These are phyloP conservation scores for Rhysida immarginata DNA, from an alignment of 1,140 invertebrate genomes.

Conservation along the genomic window DNA sequence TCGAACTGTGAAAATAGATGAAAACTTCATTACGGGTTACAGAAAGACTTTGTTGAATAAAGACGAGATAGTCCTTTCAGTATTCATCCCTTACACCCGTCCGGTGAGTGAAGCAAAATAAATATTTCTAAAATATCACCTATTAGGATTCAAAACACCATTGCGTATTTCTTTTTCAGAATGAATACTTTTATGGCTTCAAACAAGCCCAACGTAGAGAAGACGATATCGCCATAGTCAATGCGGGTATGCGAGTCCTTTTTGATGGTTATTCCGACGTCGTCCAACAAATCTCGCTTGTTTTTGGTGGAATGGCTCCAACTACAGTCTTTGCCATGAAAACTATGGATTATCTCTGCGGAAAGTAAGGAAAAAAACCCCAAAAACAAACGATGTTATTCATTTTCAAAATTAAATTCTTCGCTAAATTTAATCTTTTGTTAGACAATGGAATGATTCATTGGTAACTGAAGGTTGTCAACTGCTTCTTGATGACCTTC, in stretches of 20 bases:
- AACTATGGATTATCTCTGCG: conserved; percentile 45
- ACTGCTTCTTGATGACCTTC: conserved; percentile 54
- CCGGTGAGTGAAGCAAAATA: too few relatives aligned
- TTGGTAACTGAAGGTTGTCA: conserved; percentile 47
- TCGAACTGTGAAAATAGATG: conserved; percentile 55
- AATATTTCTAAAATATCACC: too few relatives aligned
- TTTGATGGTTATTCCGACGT: conserved; percentile 32
- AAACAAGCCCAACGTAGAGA: conserved; percentile 84
- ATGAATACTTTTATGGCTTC: conserved; percentile 70
- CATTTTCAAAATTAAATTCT: too few relatives aligned
- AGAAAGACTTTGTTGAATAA: conserved; percentile 54
- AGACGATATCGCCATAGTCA: conserved; percentile 92
- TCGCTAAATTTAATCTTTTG: conserved; percentile 13
- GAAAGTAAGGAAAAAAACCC: conserved; percentile 38
- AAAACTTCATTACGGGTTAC: conserved; percentile 75
- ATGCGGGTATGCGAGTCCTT: conserved; percentile 53
- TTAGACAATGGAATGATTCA: conserved; percentile 50
- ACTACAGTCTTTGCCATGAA: conserved; percentile 59
- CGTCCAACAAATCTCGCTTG: conserved; percentile 47
- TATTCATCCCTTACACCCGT: conserved; percentile 47
- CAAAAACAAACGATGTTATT: too few relatives aligned
- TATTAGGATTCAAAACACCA: too few relatives aligned
- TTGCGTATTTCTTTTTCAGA: conserved; percentile 28
- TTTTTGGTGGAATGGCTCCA: conserved; percentile 83
- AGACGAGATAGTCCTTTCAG: conserved; percentile 62